phyloP scores from a whole-genome alignment of 2,797 vertebrate species.

The Danio choprae region DNA sequence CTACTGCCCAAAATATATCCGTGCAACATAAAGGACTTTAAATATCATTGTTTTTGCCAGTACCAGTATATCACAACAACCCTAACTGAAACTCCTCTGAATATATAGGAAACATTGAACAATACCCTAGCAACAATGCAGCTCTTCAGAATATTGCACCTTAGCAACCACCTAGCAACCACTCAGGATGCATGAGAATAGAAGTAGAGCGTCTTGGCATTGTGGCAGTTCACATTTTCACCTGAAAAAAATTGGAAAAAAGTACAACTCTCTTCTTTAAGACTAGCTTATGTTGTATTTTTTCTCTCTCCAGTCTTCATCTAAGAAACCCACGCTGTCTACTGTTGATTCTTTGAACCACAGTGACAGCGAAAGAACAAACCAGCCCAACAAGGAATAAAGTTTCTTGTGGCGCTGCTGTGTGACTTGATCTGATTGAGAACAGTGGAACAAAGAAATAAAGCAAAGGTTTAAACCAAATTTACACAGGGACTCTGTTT shows the following conservation, averaged over 20 bases:
- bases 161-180: background rate
- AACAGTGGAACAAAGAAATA: conserved; percentile 12
- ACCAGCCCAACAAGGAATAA: background rate
- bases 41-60: too few species aligned
- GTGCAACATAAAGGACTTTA: too few species aligned
- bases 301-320: background rate
- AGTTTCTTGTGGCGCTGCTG: conserved; percentile 6
- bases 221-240: background rate
- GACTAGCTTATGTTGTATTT: background rate
- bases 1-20: too few species aligned
- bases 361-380: background rate
- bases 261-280: background rate
- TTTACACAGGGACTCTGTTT: conserved; percentile 45
- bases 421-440: background rate
- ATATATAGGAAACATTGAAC: too few species aligned
- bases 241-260: background rate
- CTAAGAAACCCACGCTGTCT: background rate
- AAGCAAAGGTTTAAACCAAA: conserved; percentile 30
- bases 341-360: background rate
- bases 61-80: too few species aligned
- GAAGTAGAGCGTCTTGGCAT: background rate
- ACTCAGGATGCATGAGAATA: background rate
- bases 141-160: background rate
- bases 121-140: background rate
- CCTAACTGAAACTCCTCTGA: too few species aligned